phyloP scores from a whole-genome alignment of 2,113 vertebrate species.

The Galemys pyrenaicus region DNA sequence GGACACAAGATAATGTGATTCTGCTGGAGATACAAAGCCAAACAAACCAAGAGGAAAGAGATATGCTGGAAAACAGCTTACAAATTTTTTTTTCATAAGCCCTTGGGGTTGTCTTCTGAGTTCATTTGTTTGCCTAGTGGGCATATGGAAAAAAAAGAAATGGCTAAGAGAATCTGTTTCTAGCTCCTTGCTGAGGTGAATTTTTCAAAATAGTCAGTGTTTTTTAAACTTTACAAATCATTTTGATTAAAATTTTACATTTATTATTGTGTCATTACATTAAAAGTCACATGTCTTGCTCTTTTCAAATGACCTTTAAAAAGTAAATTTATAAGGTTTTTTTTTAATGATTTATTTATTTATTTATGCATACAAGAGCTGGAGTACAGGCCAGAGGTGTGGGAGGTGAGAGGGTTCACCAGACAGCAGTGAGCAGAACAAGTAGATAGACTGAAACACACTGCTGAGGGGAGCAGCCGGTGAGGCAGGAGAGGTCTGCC shows the following conservation, averaged over 20 bases:
- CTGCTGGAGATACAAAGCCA: constrained; percentile 2
- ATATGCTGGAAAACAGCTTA: constrained; percentile 1
- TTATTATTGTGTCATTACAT: background rate
- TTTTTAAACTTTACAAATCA: background rate
- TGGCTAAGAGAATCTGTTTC: background rate
- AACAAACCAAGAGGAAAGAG: constrained; percentile 27
- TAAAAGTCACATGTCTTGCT: constrained; percentile 19
- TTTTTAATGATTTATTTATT: no score
- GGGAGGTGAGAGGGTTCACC: no score
- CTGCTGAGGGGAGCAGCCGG: no score
- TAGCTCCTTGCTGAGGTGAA: background rate
- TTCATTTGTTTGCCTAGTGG: background rate
- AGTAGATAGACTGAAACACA: no score
- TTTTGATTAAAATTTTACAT: constrained; percentile 31
- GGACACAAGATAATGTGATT: background rate
- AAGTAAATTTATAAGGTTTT: no score
- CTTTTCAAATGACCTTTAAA: constrained; percentile 43
- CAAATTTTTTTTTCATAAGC: background rate
- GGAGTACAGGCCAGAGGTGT: no score
- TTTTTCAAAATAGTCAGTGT: constrained; percentile 9
- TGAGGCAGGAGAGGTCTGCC: no score
- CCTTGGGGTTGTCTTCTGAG: background rate
- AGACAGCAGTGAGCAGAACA: no score
- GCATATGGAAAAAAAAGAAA: constrained; percentile 37
- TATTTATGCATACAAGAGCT: no score